Percentiles rank a stretch among this genome's conserved stretches.
Conservation (phyloP, 1,140 invertebrate genomes). For the Rhyacophila brunnea region DNA sequence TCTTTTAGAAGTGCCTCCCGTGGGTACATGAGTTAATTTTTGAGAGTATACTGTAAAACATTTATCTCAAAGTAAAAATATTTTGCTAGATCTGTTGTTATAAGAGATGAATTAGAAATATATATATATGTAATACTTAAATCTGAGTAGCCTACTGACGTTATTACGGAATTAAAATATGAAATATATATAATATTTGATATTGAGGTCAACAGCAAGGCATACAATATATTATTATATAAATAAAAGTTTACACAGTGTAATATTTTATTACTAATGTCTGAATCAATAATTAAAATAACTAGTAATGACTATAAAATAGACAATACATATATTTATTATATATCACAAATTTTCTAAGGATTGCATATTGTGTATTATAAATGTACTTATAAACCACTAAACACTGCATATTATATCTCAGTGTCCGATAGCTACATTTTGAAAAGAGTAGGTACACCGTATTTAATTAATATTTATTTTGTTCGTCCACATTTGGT, state of each 20-base stretch:
- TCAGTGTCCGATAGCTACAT: not conserved
- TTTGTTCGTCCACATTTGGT: constrained; percentile 11
- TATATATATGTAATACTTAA: too few relatives aligned
- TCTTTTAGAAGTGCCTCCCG: too few relatives aligned
- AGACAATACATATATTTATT: constrained; percentile 12
- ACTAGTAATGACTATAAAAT: not conserved
- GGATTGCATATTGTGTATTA: constrained; percentile 1
- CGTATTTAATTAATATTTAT: constrained; percentile 6
- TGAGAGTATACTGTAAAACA: too few relatives aligned
- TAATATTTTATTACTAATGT: not conserved
- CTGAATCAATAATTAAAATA: not conserved
- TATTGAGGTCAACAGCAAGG: not conserved
- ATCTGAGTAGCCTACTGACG: too few relatives aligned
- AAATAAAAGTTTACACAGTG: not conserved
- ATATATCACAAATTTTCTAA: constrained; percentile 29
- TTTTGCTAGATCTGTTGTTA: too few relatives aligned
- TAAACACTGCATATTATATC: constrained; percentile 9
- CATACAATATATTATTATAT: not conserved
- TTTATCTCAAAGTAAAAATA: too few relatives aligned
- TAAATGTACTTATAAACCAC: too few relatives aligned
- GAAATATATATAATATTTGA: too few relatives aligned
- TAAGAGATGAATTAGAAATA: too few relatives aligned
- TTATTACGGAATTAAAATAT: too few relatives aligned
- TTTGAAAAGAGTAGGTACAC: constrained; percentile 7
- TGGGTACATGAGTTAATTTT: too few relatives aligned